phyloP scores from a whole-genome alignment of 2,797 vertebrate species.

The Helarctos malayanus region DNA sequence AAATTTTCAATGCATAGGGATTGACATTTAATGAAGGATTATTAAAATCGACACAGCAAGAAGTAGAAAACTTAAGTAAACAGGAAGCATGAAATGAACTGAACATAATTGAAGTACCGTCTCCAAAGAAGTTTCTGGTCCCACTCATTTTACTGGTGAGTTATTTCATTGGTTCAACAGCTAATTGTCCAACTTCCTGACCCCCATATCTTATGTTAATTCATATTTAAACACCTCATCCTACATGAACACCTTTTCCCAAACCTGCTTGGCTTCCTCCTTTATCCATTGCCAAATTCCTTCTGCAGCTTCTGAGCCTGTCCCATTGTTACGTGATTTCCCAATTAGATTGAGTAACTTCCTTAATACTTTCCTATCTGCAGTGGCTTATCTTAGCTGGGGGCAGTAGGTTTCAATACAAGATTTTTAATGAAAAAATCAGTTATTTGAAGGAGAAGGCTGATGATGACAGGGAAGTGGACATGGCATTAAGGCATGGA shows the following conservation, averaged over 20 bases:
- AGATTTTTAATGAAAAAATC: neutral
- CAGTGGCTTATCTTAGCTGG: neutral
- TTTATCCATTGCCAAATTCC: neutral
- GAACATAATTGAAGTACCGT: neutral
- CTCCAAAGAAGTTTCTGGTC: neutral
- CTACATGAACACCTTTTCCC: neutral
- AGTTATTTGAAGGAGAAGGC: neutral
- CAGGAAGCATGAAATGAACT: neutral
- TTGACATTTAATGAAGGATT: neutral
- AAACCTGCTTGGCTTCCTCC: neutral
- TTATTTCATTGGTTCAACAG: neutral
- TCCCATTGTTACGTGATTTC: neutral
- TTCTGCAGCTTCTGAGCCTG: neutral
- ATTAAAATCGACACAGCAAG: neutral
- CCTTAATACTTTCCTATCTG: neutral
- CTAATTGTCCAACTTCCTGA: neutral
- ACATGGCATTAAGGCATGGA: neutral
- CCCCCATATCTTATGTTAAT: neutral
- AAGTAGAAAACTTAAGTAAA: slow-evolving; percentile 1
- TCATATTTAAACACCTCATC: neutral
- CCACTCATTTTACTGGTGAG: neutral
- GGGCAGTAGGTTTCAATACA: neutral
- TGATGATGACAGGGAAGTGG: neutral
- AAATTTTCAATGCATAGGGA: neutral
- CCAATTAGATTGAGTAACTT: neutral